A percentile compares a stretch with the other conserved stretches of the same genome.
Evolutionary conservation across 1,140 invertebrate genomes (phyloP).

Genomic region (Asobara japonica): DNA sequence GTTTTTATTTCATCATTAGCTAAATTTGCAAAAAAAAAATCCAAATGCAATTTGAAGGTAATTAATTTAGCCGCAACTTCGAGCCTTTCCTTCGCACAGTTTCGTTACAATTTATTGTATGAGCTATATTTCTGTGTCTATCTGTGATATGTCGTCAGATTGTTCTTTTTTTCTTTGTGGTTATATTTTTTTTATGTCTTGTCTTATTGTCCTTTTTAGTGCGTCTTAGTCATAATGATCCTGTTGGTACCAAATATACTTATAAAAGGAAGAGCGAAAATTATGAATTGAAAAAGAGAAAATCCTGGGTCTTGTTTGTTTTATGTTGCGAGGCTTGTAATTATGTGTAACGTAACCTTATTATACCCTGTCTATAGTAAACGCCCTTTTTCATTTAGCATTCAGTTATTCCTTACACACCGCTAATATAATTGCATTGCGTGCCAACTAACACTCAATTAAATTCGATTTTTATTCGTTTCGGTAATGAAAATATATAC

Average conservation of each 20-base stretch:
- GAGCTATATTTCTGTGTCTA: slow-evolving; percentile 49
- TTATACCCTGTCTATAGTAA: slow-evolving; percentile 53
- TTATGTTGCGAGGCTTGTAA: slow-evolving; percentile 60
- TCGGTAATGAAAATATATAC: slow-evolving; percentile 35
- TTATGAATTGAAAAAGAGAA: neutral
- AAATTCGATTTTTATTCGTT: slow-evolving; percentile 40
- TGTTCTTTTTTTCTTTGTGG: slow-evolving; percentile 46
- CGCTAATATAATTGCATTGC: slow-evolving; percentile 45
- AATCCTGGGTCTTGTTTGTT: slow-evolving; percentile 58
- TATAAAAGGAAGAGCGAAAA: slow-evolving; percentile 7
- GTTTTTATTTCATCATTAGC: neutral
- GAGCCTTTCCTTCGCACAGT: slow-evolving; percentile 8
- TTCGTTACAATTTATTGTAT: slow-evolving; percentile 25
- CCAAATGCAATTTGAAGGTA: neutral
- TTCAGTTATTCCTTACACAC: slow-evolving; percentile 31
- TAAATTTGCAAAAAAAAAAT: slow-evolving; percentile 4
- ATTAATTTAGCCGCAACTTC: slow-evolving; percentile 18
- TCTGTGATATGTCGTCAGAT: slow-evolving; percentile 63
- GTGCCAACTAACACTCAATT: slow-evolving; percentile 44
- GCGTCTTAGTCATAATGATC: slow-evolving; percentile 52
- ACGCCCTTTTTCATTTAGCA: slow-evolving; percentile 40
- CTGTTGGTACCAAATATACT: neutral
- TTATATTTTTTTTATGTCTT: slow-evolving; percentile 57
- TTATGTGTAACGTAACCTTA: slow-evolving; percentile 57
- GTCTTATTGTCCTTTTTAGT: slow-evolving; percentile 59